phyloP scores from a whole-genome alignment of 2,888 invertebrate genomes.

The Eristalis arbustorum region DNA sequence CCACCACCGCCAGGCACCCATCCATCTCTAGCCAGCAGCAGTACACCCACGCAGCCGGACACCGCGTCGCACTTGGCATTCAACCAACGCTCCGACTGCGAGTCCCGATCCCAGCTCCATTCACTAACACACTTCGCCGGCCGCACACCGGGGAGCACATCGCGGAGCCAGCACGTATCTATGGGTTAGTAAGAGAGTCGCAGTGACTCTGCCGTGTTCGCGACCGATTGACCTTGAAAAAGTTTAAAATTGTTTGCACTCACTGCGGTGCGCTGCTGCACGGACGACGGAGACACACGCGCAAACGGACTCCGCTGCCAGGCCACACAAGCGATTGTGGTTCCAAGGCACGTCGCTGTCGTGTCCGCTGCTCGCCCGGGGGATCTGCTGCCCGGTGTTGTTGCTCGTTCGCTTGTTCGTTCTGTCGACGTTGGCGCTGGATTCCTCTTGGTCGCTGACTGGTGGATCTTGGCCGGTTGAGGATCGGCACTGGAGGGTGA shows the following conservation, averaged over 20 bases:
- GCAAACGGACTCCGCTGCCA: neutral
- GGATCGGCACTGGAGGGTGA: constrained; percentile 31
- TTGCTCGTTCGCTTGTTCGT: constrained; percentile 40
- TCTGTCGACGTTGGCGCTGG: constrained; percentile 18
- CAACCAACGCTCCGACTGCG: constrained; percentile 25
- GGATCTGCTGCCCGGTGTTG: constrained; percentile 44
- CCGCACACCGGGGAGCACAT: neutral
- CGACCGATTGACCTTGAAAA: constrained; percentile 71
- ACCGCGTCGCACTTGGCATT: constrained; percentile 60
- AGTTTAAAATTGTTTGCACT: constrained; percentile 52
- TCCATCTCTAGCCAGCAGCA: constrained; percentile 29
- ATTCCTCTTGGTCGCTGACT: neutral
- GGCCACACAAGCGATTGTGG: constrained; percentile 49
- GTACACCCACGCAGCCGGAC: constrained; percentile 69
- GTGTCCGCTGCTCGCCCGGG: constrained; percentile 53
- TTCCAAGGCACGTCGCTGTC: constrained; percentile 64
- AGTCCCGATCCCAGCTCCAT: neutral
- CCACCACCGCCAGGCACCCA: constrained; percentile 27
- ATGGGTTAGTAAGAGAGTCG: constrained; percentile 66
- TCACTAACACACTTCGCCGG: neutral
- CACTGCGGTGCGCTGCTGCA: neutral
- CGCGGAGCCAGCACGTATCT: constrained; percentile 32
- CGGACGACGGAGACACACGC: neutral
- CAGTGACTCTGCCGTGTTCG: constrained; percentile 34
- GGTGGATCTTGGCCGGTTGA: no score